Evolutionary conservation across 2,888 invertebrate species (phyloP).

Genomic region (Scelioninae gen. 1): DNA sequence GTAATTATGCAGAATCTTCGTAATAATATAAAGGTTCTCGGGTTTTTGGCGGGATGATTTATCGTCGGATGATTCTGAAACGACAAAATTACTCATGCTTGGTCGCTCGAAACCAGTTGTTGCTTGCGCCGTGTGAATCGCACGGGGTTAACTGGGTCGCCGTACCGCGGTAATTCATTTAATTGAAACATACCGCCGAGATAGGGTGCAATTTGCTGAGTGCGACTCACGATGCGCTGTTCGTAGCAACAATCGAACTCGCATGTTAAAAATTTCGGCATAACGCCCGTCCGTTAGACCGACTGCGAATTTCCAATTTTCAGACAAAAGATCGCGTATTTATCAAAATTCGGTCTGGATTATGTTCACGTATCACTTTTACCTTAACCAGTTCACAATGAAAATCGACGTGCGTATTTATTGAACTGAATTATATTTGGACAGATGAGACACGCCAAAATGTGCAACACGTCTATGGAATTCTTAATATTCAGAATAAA

Average conservation of each 20-base stretch:
- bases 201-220: constrained; percentile 74
- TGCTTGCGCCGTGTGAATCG: constrained; percentile 68
- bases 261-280: constrained; percentile 21
- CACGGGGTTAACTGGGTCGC: constrained; percentile 71
- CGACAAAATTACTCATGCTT: constrained; percentile 65
- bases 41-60: constrained; percentile 18
- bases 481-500: constrained; percentile 45
- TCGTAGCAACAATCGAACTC: constrained; percentile 26
- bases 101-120: constrained; percentile 56
- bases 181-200: constrained; percentile 77
- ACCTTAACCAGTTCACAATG: constrained; percentile 33
- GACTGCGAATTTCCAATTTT: constrained; percentile 23
- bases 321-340: constrained; percentile 28
- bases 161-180: constrained; percentile 79
- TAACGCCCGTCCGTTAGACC: constrained; percentile 11
- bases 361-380: constrained; percentile 41
- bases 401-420: constrained; percentile 52
- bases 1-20: constrained; percentile 12
- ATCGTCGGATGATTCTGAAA: constrained; percentile 40
- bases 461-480: constrained; percentile 25
- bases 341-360: constrained; percentile 21
- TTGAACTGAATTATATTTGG: constrained; percentile 52
- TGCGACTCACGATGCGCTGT: constrained; percentile 60
- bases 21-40: constrained; percentile 13
- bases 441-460: constrained; percentile 29